A percentile compares a stretch with the other conserved stretches of the same genome.
phyloP scores from a whole-genome alignment of 1,140 invertebrate genomes.

The Protaetia brevitarsis region DNA sequence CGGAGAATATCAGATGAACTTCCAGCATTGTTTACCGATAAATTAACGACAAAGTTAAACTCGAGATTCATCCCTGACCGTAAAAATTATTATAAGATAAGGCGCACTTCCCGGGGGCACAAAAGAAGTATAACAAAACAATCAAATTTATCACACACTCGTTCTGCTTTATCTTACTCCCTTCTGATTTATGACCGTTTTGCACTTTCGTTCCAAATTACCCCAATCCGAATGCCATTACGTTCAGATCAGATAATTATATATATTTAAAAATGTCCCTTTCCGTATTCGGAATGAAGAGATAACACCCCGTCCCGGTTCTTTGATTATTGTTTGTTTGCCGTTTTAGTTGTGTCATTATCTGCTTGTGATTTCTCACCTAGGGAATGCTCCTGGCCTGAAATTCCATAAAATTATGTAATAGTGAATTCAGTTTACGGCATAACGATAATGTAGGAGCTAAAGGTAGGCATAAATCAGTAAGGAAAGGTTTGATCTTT shows the following conservation, averaged over 20 bases:
- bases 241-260: conserved; percentile 6
- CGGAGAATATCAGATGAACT: neutral
- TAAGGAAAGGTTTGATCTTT: too few species aligned
- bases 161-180: neutral
- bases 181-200: conserved; percentile 2
- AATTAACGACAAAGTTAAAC: neutral
- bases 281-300: neutral
- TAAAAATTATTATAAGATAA: conserved; percentile 13
- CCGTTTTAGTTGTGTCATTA: neutral
- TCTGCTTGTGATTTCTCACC: neutral
- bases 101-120: neutral
- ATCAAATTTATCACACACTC: conserved; percentile 18
- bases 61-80: neutral
- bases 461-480: neutral
- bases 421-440: too few species aligned
- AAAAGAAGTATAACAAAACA: conserved; percentile 3
- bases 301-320: neutral
- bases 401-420: neutral
- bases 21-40: conserved; percentile 10
- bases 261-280: neutral
- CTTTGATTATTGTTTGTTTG: neutral
- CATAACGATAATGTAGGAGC: neutral
- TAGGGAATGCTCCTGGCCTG: neutral
- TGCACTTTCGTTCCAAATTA: neutral
- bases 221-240: neutral